Percentiles rank a stretch among this genome's conserved stretches.
These are phyloP conservation scores for Echinometra lucunter DNA, from an alignment of 53 echinoderm and acorn worm genomes.

Conservation along the genomic window DNA sequence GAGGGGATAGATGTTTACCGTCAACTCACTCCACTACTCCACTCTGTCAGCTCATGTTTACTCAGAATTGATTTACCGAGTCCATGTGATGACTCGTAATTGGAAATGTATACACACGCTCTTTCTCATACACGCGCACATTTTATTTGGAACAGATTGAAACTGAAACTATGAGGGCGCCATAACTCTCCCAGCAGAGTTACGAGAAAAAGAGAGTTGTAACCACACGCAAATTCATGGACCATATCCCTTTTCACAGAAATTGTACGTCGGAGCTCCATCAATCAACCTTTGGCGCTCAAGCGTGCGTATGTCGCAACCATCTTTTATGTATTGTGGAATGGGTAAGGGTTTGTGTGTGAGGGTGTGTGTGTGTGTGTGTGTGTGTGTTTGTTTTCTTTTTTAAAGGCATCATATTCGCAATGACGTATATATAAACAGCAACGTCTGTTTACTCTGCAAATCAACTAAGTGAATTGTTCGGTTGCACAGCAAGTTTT, in stretches of 20 bases:
- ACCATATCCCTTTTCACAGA: not conserved
- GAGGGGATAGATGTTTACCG: slow-evolving; percentile 5
- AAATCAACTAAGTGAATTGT: not conserved
- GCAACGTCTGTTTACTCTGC: not conserved
- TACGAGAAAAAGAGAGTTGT: no score
- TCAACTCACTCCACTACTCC: not conserved
- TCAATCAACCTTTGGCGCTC: not conserved
- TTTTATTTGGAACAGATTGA: not conserved
- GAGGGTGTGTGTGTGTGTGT: no score
- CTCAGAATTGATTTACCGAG: slow-evolving; percentile 20
- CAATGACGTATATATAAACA: not conserved
- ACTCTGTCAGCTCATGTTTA: slow-evolving; percentile 6
- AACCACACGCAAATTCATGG: no score
- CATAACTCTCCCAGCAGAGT: no score
- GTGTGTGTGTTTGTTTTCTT: no score
- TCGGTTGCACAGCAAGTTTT: not conserved
- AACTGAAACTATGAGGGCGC: not conserved
- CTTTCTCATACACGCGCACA: not conserved
- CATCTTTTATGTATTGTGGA: no score
- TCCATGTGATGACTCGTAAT: slow-evolving; percentile 16
- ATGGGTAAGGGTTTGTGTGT: no score
- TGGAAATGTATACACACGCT: slow-evolving; percentile 9
- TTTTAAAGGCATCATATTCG: no score
- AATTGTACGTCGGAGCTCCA: not conserved
- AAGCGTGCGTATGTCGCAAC: not conserved